Evolutionary conservation across 2,113 vertebrate genomes (phyloP), one percentile per base, ranked within the genome.

Genomic region (Tragulus kanchil): DNA sequence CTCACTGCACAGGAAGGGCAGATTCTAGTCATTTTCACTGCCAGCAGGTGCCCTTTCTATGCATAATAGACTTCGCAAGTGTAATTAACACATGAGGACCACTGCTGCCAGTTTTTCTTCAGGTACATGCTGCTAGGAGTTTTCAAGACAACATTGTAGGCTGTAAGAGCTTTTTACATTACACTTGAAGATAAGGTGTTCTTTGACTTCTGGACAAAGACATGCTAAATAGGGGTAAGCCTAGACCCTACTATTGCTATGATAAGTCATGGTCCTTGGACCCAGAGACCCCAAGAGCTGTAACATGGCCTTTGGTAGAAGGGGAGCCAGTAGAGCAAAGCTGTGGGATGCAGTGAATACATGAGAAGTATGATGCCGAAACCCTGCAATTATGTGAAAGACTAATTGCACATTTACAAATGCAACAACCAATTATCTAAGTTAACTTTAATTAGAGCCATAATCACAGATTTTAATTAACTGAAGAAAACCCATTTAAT

Each of bases 71-170:
- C 99, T 99, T 99, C 98, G 97, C 98, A 98, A 98, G 98, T 99
- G 99, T 99, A 99, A 99, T 99, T 99, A 99, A 99, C 99, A 99
- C 99, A 97, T 99, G 98, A 98, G 98, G 97, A 98, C 98, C 97
- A 97, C 98, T 97, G 97, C 99, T 98, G 98, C 98, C 98, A 98
- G 98, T 97, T 97, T 98, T 97, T 93, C 98, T 98, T 98, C 99
- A 98, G 99, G 99, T 99, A 97, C 98, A 98, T 96, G 98, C 98
- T 98, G 98, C 98, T 98, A 75, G 84, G 96, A 89, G 98, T 98
- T 98, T 98, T 98, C 98, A 97, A 97, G 98, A 98, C 97, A 97
- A 96, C 88, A 93, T 94, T 90, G 96, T 93, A 95, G 97, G 90
- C 97, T 95, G 58, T 92, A 65, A 92, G 98, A 97, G 98, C 94